Evolutionary conservation across 2,797 vertebrate genomes (phyloP), one percentile per base, ranked within the genome.

Genomic region (Salmo trutta): DNA sequence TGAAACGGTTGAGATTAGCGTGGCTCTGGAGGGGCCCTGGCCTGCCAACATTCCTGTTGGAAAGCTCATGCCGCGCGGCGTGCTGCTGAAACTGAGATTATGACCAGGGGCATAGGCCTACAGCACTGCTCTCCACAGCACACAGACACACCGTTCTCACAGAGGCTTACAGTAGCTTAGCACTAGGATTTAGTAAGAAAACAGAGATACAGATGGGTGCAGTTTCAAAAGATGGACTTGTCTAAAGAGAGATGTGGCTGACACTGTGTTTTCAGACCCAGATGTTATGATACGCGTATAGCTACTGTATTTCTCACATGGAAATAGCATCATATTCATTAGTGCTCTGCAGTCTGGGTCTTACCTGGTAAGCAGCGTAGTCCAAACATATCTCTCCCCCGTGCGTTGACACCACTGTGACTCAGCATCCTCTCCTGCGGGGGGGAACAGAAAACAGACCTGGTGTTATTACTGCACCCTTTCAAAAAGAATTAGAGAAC

Each of bases 281-380:
- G 10, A 12, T 47, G 10, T 47, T 47, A 12, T 47, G 4, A n/a
- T 47, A 17, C 5, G 24, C 54, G 31, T 71, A 36, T 68, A n/a
- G n/a, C 16, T 47, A 70, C 68, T 19, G 68, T 69, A 8, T 19
- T 69, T 31, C 2, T 31, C 31, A 69, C 19, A 59, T 59, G 6
- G 56, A 21, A 10, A 21, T 27, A 21, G 21, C 21, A 24, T 64
- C 21, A 64, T 10, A 64, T 64, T 24, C 59, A 24, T 24, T 3
- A 3, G n/a, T 1, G 41, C 41, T 41, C 41, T 41, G 36, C n/a
- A 74, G 56, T 3, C 12, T 29, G 12, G 14, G 3, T 65, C 82
- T 87, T 83, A 95, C 94, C 94, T 85, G 94, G 94, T 1, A 95
- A 90, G 85, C 94, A 95, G 83, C 89, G 93, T 0, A 95, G 89